A percentile compares a stretch with the other conserved stretches of the same genome.
Evolutionary conservation across 2,797 vertebrate species (phyloP).

Genomic region (Falco columbarius): DNA sequence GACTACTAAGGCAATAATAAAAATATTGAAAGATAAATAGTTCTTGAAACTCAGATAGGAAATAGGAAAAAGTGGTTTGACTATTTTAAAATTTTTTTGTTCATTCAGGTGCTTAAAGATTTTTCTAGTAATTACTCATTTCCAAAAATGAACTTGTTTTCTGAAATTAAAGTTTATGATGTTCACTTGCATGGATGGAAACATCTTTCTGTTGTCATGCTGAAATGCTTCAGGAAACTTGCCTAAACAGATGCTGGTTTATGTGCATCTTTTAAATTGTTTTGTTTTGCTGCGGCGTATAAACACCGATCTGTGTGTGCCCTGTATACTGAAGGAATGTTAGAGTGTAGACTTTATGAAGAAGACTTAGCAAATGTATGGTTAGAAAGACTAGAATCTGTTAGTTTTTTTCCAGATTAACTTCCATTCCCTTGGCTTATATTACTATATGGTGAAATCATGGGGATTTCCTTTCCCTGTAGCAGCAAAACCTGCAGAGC

Average conservation of each 20-base stretch:
- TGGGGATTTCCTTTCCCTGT: conserved; percentile 49
- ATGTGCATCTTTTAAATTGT: background rate
- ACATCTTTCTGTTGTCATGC: conserved; percentile 1
- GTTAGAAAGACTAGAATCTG: background rate
- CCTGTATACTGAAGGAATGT: background rate
- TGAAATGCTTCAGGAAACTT: background rate
- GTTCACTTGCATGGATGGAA: background rate
- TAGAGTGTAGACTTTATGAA: background rate
- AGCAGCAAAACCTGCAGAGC: conserved; percentile 19
- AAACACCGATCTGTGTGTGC: background rate
- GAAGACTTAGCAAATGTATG: background rate
- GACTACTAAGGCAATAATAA: conserved; percentile 3
- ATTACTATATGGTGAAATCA: background rate
- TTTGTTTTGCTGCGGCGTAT: background rate
- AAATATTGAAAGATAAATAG: background rate
- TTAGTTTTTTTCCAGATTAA: background rate
- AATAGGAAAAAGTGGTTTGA: background rate
- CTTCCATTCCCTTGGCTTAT: background rate
- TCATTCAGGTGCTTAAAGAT: background rate
- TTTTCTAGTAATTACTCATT: background rate
- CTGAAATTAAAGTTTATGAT: conserved; percentile 7
- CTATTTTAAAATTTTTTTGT: background rate
- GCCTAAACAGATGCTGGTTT: background rate
- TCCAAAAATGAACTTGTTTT: conserved; percentile 9
- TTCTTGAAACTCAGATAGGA: background rate